phyloP scores from a whole-genome alignment of 2,113 vertebrate species.

The Misgurnus mizolepis region DNA sequence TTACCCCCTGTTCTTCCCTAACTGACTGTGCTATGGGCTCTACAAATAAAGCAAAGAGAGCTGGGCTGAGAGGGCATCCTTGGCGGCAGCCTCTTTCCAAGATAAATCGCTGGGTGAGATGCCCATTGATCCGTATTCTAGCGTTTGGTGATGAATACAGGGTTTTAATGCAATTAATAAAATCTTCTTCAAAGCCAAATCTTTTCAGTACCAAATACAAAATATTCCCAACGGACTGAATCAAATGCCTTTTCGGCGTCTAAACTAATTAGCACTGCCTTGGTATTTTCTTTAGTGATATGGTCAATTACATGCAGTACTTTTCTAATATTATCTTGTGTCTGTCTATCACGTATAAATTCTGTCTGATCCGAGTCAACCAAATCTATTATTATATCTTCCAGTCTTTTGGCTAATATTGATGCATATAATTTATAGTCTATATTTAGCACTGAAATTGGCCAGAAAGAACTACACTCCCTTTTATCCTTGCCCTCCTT shows the following conservation, averaged over 20 bases:
- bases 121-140: conserved; percentile 24
- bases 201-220: conserved; percentile 23
- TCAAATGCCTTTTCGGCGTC: conserved; percentile 38
- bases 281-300: background rate
- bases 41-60: background rate
- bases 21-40: conserved; percentile 29
- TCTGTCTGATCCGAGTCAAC: conserved; percentile 39
- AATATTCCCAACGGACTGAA: conserved; percentile 11
- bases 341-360: background rate
- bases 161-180: conserved; percentile 8
- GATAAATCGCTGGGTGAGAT: background rate
- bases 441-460: conserved; percentile 26
- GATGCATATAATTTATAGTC: conserved; percentile 35
- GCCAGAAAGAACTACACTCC: background rate
- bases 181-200: conserved; percentile 29
- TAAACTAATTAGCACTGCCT: conserved; percentile 1
- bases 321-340: conserved; percentile 2
- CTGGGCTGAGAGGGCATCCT: conserved; percentile 11
- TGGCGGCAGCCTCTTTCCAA: conserved; percentile 22
- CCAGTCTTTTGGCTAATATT: conserved; percentile 4
- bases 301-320: background rate
- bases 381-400: background rate
- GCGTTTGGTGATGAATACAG: conserved; percentile 15
- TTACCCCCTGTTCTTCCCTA: conserved; percentile 17
- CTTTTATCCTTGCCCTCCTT: conserved; percentile 27